phyloP scores from a whole-genome alignment of 2,888 invertebrate species.

The Aspidiotus destructor region DNA sequence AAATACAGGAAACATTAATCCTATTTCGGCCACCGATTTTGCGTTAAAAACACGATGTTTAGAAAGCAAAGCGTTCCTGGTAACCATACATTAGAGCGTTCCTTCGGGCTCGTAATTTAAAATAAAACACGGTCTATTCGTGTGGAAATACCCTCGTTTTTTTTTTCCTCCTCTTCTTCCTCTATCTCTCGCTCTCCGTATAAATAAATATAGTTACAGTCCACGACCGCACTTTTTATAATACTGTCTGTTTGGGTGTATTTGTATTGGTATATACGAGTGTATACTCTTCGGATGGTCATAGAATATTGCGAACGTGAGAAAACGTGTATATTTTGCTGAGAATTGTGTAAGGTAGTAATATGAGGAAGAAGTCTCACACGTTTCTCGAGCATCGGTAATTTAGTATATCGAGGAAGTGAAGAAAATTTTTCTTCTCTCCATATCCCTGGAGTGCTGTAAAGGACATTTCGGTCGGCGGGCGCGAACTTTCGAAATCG shows the following conservation, averaged over 20 bases:
- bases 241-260: too few relatives aligned
- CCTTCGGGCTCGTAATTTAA: slow-evolving; percentile 2
- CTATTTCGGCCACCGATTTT: slow-evolving; percentile 28
- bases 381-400: too few relatives aligned
- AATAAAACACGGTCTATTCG: slow-evolving; percentile 1
- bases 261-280: too few relatives aligned
- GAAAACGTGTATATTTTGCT: not conserved
- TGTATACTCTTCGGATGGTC: not conserved
- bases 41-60: slow-evolving; percentile 15
- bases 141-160: not conserved
- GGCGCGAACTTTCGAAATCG: too few relatives aligned
- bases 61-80: not conserved
- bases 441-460: too few relatives aligned
- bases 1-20: slow-evolving; percentile 29
- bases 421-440: too few relatives aligned
- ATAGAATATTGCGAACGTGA: slow-evolving; percentile 4
- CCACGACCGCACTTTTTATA: too few relatives aligned
- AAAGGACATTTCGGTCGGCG: too few relatives aligned
- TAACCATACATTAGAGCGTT: slow-evolving; percentile 1
- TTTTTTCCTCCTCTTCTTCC: not conserved
- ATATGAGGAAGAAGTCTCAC: not conserved
- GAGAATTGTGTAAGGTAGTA: not conserved
- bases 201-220: too few relatives aligned
- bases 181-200: too few relatives aligned
- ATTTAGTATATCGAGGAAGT: too few relatives aligned